These are phyloP conservation scores for Misgurnus anguillicaudatus DNA, from an alignment of 2,113 vertebrate species.

Conservation along the genomic window DNA sequence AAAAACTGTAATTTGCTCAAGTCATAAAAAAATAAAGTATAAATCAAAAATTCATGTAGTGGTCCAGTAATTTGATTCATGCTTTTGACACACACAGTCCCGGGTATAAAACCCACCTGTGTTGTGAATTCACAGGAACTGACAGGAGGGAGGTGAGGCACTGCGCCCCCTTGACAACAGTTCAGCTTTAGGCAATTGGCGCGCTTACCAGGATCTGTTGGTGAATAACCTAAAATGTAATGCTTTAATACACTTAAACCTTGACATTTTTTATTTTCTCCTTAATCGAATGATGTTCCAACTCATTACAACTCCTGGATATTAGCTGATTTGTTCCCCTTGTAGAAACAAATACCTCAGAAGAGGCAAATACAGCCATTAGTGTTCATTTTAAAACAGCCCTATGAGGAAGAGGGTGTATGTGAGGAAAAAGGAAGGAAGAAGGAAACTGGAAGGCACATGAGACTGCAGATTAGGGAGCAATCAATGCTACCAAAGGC, in stretches of 20 bases:
- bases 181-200: no score
- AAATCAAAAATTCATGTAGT: conserved; percentile 21
- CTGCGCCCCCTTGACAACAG: no score
- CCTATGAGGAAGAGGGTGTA: neutral
- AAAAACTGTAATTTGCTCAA: conserved; percentile 68
- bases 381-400: neutral
- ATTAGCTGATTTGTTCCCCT: neutral
- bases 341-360: neutral
- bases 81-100: no score
- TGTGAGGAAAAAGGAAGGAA: neutral
- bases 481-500: conserved; percentile 61
- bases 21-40: conserved; percentile 59
- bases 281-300: neutral
- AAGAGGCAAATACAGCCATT: neutral
- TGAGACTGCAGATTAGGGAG: conserved; percentile 62
- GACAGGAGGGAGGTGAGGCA: no score
- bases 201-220: no score
- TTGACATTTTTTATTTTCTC: no score
- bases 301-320: neutral
- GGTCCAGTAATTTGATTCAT: neutral
- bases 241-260: no score
- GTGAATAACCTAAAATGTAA: no score
- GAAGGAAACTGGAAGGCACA: conserved; percentile 24
- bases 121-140: no score
- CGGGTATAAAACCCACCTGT: no score